Percentiles rank a stretch among this genome's conserved stretches.
phyloP scores from a whole-genome alignment of 2,797 vertebrate genomes.

The Catostomus latipinnis region DNA sequence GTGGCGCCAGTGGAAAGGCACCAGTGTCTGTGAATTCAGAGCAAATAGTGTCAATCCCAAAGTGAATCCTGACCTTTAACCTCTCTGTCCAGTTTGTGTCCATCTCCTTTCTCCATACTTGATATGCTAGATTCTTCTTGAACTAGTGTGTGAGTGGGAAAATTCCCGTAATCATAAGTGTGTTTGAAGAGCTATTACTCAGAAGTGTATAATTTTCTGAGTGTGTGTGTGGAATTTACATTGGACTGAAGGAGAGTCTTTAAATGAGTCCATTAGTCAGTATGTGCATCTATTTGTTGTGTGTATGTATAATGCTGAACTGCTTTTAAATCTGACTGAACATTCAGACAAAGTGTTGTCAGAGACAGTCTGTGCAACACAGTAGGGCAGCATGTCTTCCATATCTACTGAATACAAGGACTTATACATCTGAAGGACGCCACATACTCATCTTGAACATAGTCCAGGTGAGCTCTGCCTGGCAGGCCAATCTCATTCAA shows the following conservation, averaged over 20 bases:
- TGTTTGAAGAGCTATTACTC: constrained; percentile 61
- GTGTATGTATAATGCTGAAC: constrained; percentile 31
- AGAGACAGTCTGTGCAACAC: constrained; percentile 14
- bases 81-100: constrained; percentile 44
- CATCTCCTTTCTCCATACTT: constrained; percentile 66
- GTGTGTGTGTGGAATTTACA: constrained; percentile 40
- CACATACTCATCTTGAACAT: constrained; percentile 31
- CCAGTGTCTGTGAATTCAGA: constrained; percentile 55
- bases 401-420: constrained; percentile 4
- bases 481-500: constrained; percentile 10
- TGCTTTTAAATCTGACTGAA: constrained; percentile 5
- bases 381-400: constrained; percentile 41
- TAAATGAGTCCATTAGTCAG: constrained; percentile 34
- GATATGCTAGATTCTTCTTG: constrained; percentile 69
- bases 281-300: constrained; percentile 35
- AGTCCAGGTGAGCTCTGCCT: constrained; percentile 44
- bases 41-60: constrained; percentile 67
- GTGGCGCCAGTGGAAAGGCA: constrained; percentile 60
- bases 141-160: constrained; percentile 66
- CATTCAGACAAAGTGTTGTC: neutral
- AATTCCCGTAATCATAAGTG: constrained; percentile 47
- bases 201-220: constrained; percentile 30
- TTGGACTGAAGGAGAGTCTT: constrained; percentile 27
- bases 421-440: constrained; percentile 34
- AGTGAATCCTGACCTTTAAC: constrained; percentile 70